Base-by-base conservation (phyloP, 2,113 vertebrate species). In the Phyllopteryx taeniolatus region DNA sequence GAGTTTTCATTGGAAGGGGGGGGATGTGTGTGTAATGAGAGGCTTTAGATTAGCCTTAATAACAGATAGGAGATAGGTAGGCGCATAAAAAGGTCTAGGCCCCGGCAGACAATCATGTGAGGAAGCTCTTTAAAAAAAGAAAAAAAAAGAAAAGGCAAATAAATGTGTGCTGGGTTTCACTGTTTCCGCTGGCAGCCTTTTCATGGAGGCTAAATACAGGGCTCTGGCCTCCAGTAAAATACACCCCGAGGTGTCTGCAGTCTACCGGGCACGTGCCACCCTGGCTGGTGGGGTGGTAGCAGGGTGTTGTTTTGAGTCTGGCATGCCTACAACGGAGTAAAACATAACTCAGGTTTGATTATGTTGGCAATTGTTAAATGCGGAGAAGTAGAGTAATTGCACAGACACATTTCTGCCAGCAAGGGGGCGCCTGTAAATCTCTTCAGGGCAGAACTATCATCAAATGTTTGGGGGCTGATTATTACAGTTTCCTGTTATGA, bases 151-250 rank as follows among this genome's bases (percentile, higher is more conserved):
- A 86, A 91, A 82, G 17, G 47, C 84, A 90, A 90, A 90, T 89
- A 83, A 61, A 87, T 80, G 82, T 85, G 86, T 86, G 86, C 83
- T 79, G 79, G 82, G 82, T 90, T 89, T 89, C 89, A 88, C 88
- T 90, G 87, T 76, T 89, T 90, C 87, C 87, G 87, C 86, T 88
- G 84, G 79, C 60, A 69, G 79, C 78, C 81, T 86, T 88, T 90
- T 89, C 86, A 86, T 85, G 85, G 85, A 81, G 82, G 76, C 85
- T 92, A 90, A 91, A 91, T 88, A 92, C 90, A 90, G 87, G 86
- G 86, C 83, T 91, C 81, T 81, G 85, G 86, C 75, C 79, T 80
- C 72, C 75, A 80, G 80, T 90, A 90, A 88, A 89, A 88, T 75
- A 78, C 85, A 86, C 44, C 67, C 73, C 27, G n/a, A 60, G 66